Evolutionary conservation across 2,113 vertebrate genomes (phyloP).

Genomic region (Chauna torquata): DNA sequence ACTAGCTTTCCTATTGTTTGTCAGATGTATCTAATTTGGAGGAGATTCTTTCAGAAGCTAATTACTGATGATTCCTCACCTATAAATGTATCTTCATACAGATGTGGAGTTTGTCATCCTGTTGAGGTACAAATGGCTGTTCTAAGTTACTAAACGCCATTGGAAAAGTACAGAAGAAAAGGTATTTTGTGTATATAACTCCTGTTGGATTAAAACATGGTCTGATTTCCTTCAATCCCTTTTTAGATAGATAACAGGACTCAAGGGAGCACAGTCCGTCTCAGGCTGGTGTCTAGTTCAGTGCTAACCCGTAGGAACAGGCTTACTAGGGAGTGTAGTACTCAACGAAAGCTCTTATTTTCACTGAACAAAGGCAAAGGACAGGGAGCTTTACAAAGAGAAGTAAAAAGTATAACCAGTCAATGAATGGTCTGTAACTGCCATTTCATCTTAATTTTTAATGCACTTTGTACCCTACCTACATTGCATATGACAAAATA

Average conservation of each 20-base stretch:
- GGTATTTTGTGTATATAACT: neutral
- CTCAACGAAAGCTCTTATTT: neutral
- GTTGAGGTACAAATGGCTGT: neutral
- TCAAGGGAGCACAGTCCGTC: neutral
- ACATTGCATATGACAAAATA: neutral
- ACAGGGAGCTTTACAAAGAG: neutral
- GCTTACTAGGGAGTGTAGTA: neutral
- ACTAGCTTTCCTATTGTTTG: slow-evolving; percentile 37
- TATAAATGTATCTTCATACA: neutral
- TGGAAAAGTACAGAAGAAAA: neutral
- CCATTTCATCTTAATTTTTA: neutral
- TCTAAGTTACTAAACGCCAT: neutral
- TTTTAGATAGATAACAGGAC: neutral
- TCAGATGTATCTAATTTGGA: slow-evolving; percentile 20
- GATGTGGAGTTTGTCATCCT: neutral
- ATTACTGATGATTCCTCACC: neutral
- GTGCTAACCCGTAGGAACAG: neutral
- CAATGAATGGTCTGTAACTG: neutral
- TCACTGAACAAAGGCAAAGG: neutral
- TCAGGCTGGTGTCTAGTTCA: neutral
- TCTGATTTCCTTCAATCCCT: neutral
- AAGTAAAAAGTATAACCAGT: neutral
- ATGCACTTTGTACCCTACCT: neutral
- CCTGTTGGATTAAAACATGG: neutral
- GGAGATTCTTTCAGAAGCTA: slow-evolving; percentile 32